phyloP scores from a whole-genome alignment of 2,113 vertebrate species.

The Aegotheles bennettii region DNA sequence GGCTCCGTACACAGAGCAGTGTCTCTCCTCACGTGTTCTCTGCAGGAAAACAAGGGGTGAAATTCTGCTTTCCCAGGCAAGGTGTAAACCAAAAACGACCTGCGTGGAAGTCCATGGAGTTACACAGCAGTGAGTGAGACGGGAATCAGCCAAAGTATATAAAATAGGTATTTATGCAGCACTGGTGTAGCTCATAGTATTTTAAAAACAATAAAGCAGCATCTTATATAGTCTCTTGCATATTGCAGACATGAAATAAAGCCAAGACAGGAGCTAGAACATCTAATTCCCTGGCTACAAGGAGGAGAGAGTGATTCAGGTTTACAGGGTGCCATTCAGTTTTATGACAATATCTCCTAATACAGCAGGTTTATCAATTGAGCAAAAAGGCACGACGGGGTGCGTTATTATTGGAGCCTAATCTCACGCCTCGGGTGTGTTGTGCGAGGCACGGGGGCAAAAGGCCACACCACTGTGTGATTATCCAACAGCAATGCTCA shows the following conservation, averaged over 20 bases:
- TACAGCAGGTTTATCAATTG: slow-evolving; percentile 62
- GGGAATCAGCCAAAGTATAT: slow-evolving; percentile 40
- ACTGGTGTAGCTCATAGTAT: not conserved
- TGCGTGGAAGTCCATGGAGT: not conserved
- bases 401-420: slow-evolving; percentile 63
- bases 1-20: accelerated
- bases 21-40: not conserved
- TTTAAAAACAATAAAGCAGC: slow-evolving; percentile 59
- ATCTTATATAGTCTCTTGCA: slow-evolving; percentile 56
- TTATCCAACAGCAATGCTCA: slow-evolving; percentile 56
- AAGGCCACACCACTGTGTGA: slow-evolving; percentile 50
- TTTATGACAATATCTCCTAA: slow-evolving; percentile 67
- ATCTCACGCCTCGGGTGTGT: slow-evolving; percentile 59
- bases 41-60: not conserved
- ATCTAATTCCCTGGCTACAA: slow-evolving; percentile 47
- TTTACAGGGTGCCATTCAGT: slow-evolving; percentile 68
- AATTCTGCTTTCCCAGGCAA: not conserved
- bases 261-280: slow-evolving; percentile 20
- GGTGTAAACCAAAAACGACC: not conserved
- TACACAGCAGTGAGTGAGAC: not conserved
- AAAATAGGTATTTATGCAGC: slow-evolving; percentile 48
- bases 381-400: slow-evolving; percentile 60
- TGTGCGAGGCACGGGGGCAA: slow-evolving; percentile 50
- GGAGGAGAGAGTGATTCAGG: slow-evolving; percentile 53
- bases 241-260: slow-evolving; percentile 57